Evolutionary conservation across 2,888 invertebrate genomes (phyloP), one percentile per base, ranked within the genome.

Genomic region (Patella pellucida): DNA sequence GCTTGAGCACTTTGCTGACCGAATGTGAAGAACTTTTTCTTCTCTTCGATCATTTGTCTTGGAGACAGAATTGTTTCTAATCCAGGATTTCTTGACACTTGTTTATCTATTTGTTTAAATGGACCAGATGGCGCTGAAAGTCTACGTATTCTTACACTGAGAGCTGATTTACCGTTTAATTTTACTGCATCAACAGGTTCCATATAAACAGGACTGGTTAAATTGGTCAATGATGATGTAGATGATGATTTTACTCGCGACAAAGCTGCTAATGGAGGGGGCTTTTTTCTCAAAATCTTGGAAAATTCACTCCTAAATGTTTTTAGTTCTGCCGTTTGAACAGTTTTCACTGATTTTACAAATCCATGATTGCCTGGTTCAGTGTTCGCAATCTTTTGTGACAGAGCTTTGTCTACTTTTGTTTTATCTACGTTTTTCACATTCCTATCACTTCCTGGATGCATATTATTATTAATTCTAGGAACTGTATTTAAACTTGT

Each of bases 121-220:
- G 67, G 51, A 72, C 74, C 31, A 19, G 52, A 67, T 69, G 86
- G 86, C 52, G 84, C 87, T n/a, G 86, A 86, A 16, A 81, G 78
- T 69, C 87, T 77, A n/a, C 86, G 79, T 14, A 83, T 78, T 83
- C 78, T 73, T 19, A 82, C 74, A 41, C 82, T 83, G 15, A 82
- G 76, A 41, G 82, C 67, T 75, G 76, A 78, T 23, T 79, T 79
- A 67, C 73, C 79, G 62, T 81, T 77, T 70, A 74, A 75, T 23
- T 81, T 83, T 14, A 90, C 86, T 23, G 90, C 88, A 85, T 88
- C 85, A 74, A 86, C 85, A 71, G 82, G 94, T 94, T 80, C 95
- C 14, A 85, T 83, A 79, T 88, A 88, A 3, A 87, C 85, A 31
- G 88, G 88, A 73, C 87, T 84, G 72, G 77, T 76, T 11, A 85